Conservation (phyloP, 2,113 vertebrate genomes). For the Sciurus niger region DNA sequence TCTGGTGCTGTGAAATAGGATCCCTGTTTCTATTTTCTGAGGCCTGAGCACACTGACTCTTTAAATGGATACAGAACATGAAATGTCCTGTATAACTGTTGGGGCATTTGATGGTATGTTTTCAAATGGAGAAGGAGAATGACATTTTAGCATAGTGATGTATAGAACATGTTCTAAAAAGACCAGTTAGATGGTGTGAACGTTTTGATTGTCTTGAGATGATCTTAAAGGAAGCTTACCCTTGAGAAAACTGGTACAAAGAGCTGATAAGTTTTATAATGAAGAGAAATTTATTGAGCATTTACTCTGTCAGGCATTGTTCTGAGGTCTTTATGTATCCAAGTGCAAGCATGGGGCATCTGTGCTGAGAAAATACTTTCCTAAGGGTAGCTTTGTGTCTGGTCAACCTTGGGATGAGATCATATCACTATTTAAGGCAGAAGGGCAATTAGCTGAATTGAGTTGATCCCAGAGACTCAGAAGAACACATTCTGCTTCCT, state of each 20-base stretch:
- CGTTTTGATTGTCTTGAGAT: neutral
- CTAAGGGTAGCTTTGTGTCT: neutral
- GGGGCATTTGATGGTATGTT: neutral
- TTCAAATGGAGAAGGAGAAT: neutral
- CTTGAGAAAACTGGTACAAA: neutral
- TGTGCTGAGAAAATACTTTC: neutral
- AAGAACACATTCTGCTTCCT: neutral
- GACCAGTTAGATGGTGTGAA: neutral
- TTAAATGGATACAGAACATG: neutral
- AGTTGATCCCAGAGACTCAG: neutral
- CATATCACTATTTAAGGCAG: neutral
- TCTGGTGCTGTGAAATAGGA: neutral
- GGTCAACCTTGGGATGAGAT: neutral
- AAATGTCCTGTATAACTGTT: neutral
- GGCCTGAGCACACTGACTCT: neutral
- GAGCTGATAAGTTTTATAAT: neutral
- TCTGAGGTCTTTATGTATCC: neutral
- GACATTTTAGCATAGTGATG: neutral
- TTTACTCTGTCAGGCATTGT: neutral
- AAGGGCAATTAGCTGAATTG: neutral
- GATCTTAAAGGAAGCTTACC: neutral
- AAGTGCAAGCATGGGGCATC: neutral
- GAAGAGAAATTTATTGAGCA: neutral
- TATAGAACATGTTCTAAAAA: neutral
- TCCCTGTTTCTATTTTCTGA: neutral